Conservation (phyloP, 2,888 invertebrate species). For the Hypsopygia costalis region DNA sequence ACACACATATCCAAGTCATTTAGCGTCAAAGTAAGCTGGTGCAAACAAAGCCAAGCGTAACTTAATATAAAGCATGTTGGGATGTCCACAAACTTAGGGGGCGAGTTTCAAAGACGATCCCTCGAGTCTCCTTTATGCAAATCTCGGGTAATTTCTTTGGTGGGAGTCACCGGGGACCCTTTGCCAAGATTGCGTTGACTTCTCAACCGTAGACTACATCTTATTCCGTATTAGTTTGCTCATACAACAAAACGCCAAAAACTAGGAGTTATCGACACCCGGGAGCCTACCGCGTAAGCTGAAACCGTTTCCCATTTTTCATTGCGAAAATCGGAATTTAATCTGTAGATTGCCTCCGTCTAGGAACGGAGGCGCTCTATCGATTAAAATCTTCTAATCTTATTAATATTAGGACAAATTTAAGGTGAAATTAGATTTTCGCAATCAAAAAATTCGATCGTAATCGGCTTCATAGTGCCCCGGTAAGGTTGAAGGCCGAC, state of each 20-base stretch:
- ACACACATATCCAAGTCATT: conserved; percentile 39
- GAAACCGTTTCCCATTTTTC: too few relatives aligned
- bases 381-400: too few relatives aligned
- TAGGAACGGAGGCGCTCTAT: too few relatives aligned
- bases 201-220: conserved; percentile 47
- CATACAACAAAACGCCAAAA: conserved; percentile 7
- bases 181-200: conserved; percentile 66
- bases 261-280: background rate
- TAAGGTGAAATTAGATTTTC: too few relatives aligned
- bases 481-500: too few relatives aligned
- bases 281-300: too few relatives aligned
- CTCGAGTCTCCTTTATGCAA: conserved; percentile 73
- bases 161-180: conserved; percentile 64
- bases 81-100: conserved; percentile 62
- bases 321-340: too few relatives aligned
- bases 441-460: too few relatives aligned
- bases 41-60: conserved; percentile 54
- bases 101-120: conserved; percentile 67
- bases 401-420: too few relatives aligned
- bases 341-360: too few relatives aligned
- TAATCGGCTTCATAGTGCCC: too few relatives aligned
- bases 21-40: conserved; percentile 36
- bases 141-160: conserved; percentile 72
- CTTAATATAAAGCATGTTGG: conserved; percentile 67
- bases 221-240: conserved; percentile 44